Evolutionary conservation across 2,797 vertebrate species (phyloP).

Genomic region (Pseudochromis fuscus): DNA sequence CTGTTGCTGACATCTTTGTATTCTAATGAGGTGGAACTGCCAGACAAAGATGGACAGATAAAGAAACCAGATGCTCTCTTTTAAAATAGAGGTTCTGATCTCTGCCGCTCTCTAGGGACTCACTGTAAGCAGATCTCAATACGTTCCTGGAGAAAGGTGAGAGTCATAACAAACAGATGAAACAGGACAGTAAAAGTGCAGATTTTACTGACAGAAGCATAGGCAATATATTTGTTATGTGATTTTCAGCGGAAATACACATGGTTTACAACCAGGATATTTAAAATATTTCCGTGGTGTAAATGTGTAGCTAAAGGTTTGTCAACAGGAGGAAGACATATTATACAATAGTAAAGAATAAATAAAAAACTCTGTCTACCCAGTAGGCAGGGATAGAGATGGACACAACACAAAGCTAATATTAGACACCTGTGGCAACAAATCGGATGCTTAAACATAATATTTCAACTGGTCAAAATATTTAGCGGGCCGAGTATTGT

Average conservation of each 20-base stretch:
- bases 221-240: background rate
- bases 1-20: constrained; percentile 59
- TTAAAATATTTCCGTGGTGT: background rate
- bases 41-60: constrained; percentile 27
- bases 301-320: too few relatives aligned
- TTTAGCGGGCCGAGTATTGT: constrained; percentile 9
- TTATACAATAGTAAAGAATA: background rate
- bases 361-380: background rate
- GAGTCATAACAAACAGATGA: constrained; percentile 23
- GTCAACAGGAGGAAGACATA: too few relatives aligned
- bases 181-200: background rate
- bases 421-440: constrained; percentile 4
- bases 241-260: background rate
- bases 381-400: background rate
- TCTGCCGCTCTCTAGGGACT: constrained; percentile 26
- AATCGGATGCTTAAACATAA: constrained; percentile 5
- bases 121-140: constrained; percentile 20
- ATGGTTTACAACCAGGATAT: background rate
- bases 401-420: background rate
- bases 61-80: constrained; percentile 59
- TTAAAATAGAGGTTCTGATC: constrained; percentile 67
- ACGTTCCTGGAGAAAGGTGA: constrained; percentile 24
- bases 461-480: constrained; percentile 18
- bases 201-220: background rate
- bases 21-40: constrained; percentile 61